A percentile compares a stretch with the other conserved stretches of the same genome.
Evolutionary conservation across 1,140 invertebrate species (phyloP).

Genomic region (Anoplolepis gracilipes): DNA sequence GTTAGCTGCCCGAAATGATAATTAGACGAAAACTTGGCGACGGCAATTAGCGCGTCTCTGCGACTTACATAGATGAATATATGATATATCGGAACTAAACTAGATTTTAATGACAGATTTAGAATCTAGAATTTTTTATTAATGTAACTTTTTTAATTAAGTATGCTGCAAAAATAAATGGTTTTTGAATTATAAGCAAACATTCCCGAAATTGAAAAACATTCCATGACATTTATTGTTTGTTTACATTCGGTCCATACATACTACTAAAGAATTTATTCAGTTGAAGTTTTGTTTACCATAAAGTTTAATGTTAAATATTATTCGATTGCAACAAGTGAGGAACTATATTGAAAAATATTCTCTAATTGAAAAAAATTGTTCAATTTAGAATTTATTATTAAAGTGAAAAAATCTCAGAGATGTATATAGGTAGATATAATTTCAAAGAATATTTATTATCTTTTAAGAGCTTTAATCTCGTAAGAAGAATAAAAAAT

Average conservation of each 20-base stretch:
- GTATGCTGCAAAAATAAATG: background rate
- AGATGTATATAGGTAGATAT: too few relatives aligned
- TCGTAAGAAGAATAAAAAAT: background rate
- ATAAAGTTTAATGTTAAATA: background rate
- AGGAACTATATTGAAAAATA: background rate
- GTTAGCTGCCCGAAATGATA: constrained; percentile 68
- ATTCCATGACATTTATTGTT: background rate
- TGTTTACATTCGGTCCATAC: background rate
- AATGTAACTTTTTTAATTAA: background rate
- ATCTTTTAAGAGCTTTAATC: background rate
- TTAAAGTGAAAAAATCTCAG: background rate
- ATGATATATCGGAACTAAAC: background rate
- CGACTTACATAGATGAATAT: constrained; percentile 39
- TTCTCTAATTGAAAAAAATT: background rate
- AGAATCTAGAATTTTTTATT: background rate
- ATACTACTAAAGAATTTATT: constrained; percentile 16
- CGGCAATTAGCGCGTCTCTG: constrained; percentile 60
- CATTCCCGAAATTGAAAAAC: background rate
- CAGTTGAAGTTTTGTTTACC: background rate
- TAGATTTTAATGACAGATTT: constrained; percentile 17
- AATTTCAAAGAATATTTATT: background rate
- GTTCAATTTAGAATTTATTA: background rate
- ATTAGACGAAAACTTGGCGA: constrained; percentile 67
- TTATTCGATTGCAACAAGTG: constrained; percentile 18
- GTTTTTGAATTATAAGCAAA: constrained; percentile 6